Evolutionary conservation across 2,113 vertebrate species (phyloP), one percentile per base, ranked within the genome.

Genomic region (Cinclus mexicanus): DNA sequence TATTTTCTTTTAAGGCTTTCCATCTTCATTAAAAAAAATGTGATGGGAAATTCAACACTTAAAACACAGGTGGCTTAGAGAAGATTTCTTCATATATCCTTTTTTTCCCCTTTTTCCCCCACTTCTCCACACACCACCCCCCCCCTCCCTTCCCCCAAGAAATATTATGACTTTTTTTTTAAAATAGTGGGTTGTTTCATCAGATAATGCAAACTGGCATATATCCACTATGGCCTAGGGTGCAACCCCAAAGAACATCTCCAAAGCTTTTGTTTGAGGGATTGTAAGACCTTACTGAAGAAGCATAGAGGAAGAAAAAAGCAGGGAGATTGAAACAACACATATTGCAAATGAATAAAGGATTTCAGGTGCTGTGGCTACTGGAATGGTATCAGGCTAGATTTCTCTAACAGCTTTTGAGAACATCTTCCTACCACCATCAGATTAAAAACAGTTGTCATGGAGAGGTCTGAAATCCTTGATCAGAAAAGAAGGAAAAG

Each of bases 1-100:
- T 76, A 86, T 93, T 93, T 90, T 89, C 82, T 83, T 95, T 69
- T 41, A 81, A 89, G 78, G 39, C 11, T 86, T 90, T 96, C 84
- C 42, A 95, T 93, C 74, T 77, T 81, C 64, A 95, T 50, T n/a
- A 69, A 85, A 81, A 91, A 91, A 93, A 87, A 94, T 56, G 41
- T 39, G 46, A 95, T 78, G n/a, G 22, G 47, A 94, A 95, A 90
- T 92, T 72, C 83, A 80, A 69, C 61, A 84, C 50, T 82, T 65
- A 72, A 93, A 90, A 65, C 74, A 83, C 37, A 55, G 21, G 47
- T 87, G 37, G 11, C 53, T 91, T 70, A 59, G 55, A 67, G 26
- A 15, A 41, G 47, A 81, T 88, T 95, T 75, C 12, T 83, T 23
- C 49, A 71, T 47, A 29, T 78, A 76, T 75, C 17, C 3, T 24